These are phyloP conservation scores for Oedothorax gibbosus DNA, from an alignment of 1,140 invertebrate genomes.

Conservation along the genomic window DNA sequence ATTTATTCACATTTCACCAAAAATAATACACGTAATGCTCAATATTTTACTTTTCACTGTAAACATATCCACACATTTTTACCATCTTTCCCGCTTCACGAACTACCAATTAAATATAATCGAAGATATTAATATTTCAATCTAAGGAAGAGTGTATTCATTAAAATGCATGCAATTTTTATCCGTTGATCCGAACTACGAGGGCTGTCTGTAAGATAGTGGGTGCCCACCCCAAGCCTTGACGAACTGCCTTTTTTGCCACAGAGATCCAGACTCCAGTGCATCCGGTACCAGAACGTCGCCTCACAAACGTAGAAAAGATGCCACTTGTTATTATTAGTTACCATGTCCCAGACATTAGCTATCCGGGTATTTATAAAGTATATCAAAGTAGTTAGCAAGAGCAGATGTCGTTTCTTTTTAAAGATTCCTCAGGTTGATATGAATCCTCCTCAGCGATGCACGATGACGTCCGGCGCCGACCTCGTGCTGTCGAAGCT, in stretches of 20 bases:
- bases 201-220: neutral
- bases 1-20: no score
- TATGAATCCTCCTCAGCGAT: slow-evolving; percentile 74
- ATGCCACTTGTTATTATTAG: slow-evolving; percentile 21
- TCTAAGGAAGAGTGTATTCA: no score
- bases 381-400: neutral
- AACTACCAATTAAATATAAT: no score
- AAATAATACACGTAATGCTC: no score
- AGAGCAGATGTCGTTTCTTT: slow-evolving; percentile 3
- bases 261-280: neutral
- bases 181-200: neutral
- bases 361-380: neutral
- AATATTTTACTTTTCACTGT: no score
- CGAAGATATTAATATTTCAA: no score
- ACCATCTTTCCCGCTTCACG: no score
- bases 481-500: slow-evolving; percentile 68
- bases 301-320: slow-evolving; percentile 33
- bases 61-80: no score
- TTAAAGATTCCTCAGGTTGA: slow-evolving; percentile 10
- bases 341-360: neutral
- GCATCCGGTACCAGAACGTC: neutral
- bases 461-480: slow-evolving; percentile 70
- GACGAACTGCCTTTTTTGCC: slow-evolving; percentile 35
- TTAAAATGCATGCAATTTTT: slow-evolving; percentile 13
- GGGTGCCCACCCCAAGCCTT: slow-evolving; percentile 40